These are phyloP conservation scores for Anniella stebbinsi DNA, from an alignment of 2,797 vertebrate genomes.

Conservation along the genomic window DNA sequence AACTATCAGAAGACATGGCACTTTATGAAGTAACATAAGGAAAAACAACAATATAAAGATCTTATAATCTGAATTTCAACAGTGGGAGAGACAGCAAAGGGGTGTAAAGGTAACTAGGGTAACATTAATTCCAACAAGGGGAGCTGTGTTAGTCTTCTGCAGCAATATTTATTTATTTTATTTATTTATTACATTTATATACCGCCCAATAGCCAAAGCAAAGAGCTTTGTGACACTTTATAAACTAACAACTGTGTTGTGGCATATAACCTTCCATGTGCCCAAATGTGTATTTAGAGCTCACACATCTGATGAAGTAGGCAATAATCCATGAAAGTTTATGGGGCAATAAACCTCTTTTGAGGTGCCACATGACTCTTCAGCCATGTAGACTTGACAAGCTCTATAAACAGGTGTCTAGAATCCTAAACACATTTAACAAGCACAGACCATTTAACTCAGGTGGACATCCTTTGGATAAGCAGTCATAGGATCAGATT, in stretches of 20 bases:
- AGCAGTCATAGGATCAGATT: background rate
- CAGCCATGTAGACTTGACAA: background rate
- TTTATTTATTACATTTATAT: too few relatives aligned
- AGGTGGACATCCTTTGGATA: background rate
- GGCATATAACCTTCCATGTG: background rate
- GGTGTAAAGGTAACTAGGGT: background rate
- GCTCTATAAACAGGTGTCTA: background rate
- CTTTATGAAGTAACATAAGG: too few relatives aligned
- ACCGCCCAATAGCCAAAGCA: too few relatives aligned
- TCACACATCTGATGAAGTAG: background rate
- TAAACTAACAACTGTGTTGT: too few relatives aligned
- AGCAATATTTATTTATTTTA: too few relatives aligned
- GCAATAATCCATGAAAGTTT: background rate
- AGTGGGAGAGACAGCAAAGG: background rate
- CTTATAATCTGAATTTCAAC: background rate
- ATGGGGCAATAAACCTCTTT: background rate
- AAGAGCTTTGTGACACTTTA: too few relatives aligned
- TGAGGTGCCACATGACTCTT: background rate
- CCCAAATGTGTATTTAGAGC: too few relatives aligned
- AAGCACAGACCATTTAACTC: background rate
- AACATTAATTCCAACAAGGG: background rate
- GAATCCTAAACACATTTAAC: background rate
- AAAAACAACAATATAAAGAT: too few relatives aligned
- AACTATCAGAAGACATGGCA: background rate
- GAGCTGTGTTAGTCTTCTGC: too few relatives aligned